Evolutionary conservation across 2,797 vertebrate genomes (phyloP), one percentile per base, ranked within the genome.

Genomic region (Coregonus suidteri): DNA sequence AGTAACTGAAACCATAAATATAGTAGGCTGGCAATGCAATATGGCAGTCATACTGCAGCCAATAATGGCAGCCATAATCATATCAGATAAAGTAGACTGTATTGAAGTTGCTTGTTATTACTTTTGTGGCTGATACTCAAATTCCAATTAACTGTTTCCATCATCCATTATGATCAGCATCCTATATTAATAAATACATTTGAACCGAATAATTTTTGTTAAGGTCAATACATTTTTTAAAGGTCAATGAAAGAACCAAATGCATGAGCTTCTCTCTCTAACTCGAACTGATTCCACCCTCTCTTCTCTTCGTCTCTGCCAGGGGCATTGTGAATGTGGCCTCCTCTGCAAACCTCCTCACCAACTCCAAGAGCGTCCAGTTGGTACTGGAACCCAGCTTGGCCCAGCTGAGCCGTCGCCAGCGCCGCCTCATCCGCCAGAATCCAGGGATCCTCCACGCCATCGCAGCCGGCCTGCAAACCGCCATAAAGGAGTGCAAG

Each of bases 241-340:
- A 47, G 41, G 56, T 62, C 4, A 18, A n/a, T 41, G 1, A 54
- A 54, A 54, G 15, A 16, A 54, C 3, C 15, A 64, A 66, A 3
- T 41, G 25, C 25, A 77, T 53, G 6, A 81, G 69, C 68, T 76
- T 77, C 74, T 75, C 7, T 47, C 41, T 47, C 41, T 47, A 77
- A 84, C 77, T 81, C 77, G 80, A 20, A 62, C 67, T 41, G 31
- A 69, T 41, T n/a, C 16, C 30, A 67, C 30, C 52, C 62, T 65
- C 51, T 15, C 5, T 20, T 71, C 30, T 66, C 66, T 75, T 53
- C 15, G 9, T 31, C 85, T 77, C 73, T 86, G 76, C 77, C 87
- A 99, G 98, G 98, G 98, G 97, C 75, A 98, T 99, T 92, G 96
- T 98, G 91, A 99, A 99, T 76, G 96, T 98, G 90, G 98, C 98